These are phyloP conservation scores for Callipepla californica DNA, from an alignment of 2,113 vertebrate species.

Conservation along the genomic window DNA sequence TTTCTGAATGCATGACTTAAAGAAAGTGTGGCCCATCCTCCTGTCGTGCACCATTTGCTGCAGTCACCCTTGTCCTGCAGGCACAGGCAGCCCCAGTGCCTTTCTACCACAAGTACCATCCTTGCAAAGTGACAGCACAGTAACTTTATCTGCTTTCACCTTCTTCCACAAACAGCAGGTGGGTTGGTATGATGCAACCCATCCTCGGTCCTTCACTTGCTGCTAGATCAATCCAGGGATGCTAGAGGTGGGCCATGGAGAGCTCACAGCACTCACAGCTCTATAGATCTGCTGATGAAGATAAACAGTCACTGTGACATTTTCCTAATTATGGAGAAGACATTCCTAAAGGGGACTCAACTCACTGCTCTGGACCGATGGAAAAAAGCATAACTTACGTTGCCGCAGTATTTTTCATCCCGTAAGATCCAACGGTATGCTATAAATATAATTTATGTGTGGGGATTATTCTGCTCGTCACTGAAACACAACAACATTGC, in stretches of 20 bases:
- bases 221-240: background rate
- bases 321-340: slow-evolving; percentile 42
- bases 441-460: background rate
- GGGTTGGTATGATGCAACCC: background rate
- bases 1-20: background rate
- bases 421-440: background rate
- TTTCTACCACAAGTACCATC: background rate
- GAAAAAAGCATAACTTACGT: slow-evolving; percentile 10
- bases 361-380: background rate
- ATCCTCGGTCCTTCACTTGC: background rate
- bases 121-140: background rate
- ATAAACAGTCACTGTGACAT: slow-evolving; percentile 4
- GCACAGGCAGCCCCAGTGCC: background rate
- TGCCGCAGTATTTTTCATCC: slow-evolving; percentile 8
- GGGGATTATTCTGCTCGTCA: background rate
- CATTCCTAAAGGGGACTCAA: slow-evolving; percentile 11
- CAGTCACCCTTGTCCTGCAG: no score
- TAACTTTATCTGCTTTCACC: background rate
- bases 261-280: background rate
- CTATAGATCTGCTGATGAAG: background rate
- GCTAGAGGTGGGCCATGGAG: background rate
- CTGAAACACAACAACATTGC: background rate
- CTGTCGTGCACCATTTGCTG: background rate
- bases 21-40: background rate
- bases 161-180: background rate